phyloP scores from a whole-genome alignment of 2,888 invertebrate species.

The Laothoe populi region DNA sequence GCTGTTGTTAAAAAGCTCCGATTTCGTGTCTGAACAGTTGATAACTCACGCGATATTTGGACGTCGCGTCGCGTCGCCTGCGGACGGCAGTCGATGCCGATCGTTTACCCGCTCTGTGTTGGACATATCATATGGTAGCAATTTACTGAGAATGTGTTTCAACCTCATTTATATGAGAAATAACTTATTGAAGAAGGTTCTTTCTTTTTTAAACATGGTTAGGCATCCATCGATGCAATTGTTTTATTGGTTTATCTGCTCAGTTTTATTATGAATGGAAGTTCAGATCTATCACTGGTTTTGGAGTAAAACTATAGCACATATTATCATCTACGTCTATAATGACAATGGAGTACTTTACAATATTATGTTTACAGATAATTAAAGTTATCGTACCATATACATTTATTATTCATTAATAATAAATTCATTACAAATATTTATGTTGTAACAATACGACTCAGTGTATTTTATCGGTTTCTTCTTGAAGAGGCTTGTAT shows the following conservation, averaged over 20 bases:
- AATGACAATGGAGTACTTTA: too few relatives aligned
- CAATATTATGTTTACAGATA: too few relatives aligned
- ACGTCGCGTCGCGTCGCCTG: constrained; percentile 45
- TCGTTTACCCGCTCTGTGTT: constrained; percentile 34
- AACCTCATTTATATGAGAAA: neutral
- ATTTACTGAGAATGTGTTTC: constrained; percentile 33
- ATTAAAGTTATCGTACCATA: too few relatives aligned
- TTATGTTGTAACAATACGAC: constrained; percentile 24
- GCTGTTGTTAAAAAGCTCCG: constrained; percentile 28
- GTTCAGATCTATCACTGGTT: too few relatives aligned
- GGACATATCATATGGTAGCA: constrained; percentile 41
- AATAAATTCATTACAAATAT: neutral
- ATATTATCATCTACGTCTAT: too few relatives aligned
- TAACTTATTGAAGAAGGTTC: neutral
- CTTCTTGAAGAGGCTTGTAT: constrained; percentile 48
- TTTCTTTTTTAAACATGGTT: too few relatives aligned
- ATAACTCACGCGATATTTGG: constrained; percentile 68
- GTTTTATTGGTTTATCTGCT: too few relatives aligned
- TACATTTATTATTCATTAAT: too few relatives aligned
- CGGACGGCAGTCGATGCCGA: constrained; percentile 31
- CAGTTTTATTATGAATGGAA: too few relatives aligned
- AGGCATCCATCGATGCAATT: too few relatives aligned
- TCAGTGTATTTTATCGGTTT: constrained; percentile 34
- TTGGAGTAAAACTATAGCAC: too few relatives aligned
- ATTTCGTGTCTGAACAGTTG: constrained; percentile 58